Evolutionary conservation across 35 echinoderm and acorn worm genomes (phyloP), one percentile per base, ranked within the genome.

Genomic region (Apostichopus californicus): DNA sequence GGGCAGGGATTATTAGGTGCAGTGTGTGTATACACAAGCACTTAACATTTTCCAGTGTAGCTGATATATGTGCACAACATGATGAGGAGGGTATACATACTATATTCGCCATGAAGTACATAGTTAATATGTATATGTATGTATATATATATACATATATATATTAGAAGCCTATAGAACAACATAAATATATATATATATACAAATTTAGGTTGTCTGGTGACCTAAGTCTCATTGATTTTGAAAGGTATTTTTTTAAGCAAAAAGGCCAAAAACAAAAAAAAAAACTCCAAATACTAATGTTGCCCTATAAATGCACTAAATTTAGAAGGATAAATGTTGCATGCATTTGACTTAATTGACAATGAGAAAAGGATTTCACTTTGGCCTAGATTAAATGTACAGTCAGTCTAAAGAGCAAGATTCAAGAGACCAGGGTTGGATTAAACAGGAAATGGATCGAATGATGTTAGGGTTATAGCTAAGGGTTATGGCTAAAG

Each of bases 11-110:
- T 87, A 87, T 87, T 87, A 87, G 86, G n/a, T 81, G 13, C 22
- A 87, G 58, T 66, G 86, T 87, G 86, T 46, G 34, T 87, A 59
- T 87, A 87, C 25, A 71, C 86, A 87, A 87, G 86, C 86, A 87
- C 58, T 63, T 87, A 87, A 71, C 80, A 83, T 83, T 83, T 83
- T 64, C 86, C 57, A 87, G 17, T 87, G 86, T 73, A 21, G 70
- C 9, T 73, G 70, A 73, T 73, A 73, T 73, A 17, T 73, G n/a
- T 17, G 83, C 55, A 46, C 34, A 46, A 34, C 54, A 56, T 87
- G 13, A 87, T 64, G 57, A 87, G 55, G 17, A 66, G 21, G 18
- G 66, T 59, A 68, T 87, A 66, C 13, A 71, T 18, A n/a, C n/a
- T n/a, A 56, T 59, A 87, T 55, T 86, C 8, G 21, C 86, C 11